Evolutionary conservation across 2,113 vertebrate species (phyloP).

Genomic region (Ciconia boyciana): DNA sequence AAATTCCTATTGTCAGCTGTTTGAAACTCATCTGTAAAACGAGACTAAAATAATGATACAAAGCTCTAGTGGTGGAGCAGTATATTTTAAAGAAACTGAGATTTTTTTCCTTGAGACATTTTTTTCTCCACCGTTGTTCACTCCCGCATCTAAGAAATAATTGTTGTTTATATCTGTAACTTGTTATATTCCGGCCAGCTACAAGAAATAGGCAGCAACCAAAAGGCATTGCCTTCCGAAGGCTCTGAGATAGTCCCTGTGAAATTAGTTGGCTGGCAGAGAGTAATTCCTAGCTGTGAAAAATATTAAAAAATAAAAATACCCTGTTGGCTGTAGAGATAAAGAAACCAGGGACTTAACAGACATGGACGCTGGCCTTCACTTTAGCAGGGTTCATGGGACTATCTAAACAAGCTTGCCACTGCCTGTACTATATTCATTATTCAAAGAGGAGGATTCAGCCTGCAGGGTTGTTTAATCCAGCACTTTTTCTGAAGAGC

Average conservation of each 20-base stretch:
- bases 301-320: slow-evolving; percentile 46
- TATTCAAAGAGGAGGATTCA: slow-evolving; percentile 52
- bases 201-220: background rate
- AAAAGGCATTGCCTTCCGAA: background rate
- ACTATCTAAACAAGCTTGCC: slow-evolving; percentile 42
- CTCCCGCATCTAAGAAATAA: background rate
- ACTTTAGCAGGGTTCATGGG: slow-evolving; percentile 2
- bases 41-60: background rate
- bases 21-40: slow-evolving; percentile 27
- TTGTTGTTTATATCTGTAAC: background rate
- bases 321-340: slow-evolving; percentile 22
- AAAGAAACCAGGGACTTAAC: background rate
- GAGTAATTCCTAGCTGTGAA: slow-evolving; percentile 17
- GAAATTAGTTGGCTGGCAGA: slow-evolving; percentile 9
- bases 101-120: background rate
- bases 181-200: background rate
- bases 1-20: slow-evolving; percentile 23
- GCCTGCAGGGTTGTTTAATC: slow-evolving; percentile 60
- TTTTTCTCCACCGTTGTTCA: background rate
- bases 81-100: background rate
- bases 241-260: background rate
- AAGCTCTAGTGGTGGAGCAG: background rate
- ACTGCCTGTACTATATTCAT: background rate
- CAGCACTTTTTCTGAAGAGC: slow-evolving; percentile 53
- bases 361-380: background rate